Conservation (phyloP, 2,113 vertebrate genomes). For the Prionailurus bengalensis region DNA sequence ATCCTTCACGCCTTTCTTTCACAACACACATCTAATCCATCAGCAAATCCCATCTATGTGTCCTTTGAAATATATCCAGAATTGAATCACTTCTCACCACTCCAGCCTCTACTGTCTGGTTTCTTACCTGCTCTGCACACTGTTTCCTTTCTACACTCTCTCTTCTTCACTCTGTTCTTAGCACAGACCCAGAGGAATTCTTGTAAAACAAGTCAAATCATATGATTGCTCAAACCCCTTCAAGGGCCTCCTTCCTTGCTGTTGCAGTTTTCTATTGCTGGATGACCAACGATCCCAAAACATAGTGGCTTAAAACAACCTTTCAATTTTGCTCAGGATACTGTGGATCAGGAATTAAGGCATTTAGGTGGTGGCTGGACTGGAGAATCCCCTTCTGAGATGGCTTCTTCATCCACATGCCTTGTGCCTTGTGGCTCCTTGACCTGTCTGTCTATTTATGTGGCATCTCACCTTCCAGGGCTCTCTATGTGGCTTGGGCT, state of each 20-base stretch:
- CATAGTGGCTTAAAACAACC: background rate
- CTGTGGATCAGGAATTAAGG: background rate
- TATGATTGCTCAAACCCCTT: slow-evolving; percentile 36
- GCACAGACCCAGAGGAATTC: background rate
- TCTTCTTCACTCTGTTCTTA: background rate
- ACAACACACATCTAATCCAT: background rate
- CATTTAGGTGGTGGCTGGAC: background rate
- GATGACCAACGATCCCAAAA: background rate
- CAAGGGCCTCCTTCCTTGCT: background rate
- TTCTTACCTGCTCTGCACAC: background rate
- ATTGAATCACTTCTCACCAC: background rate
- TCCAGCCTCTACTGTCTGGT: background rate
- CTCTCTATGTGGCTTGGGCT: background rate
- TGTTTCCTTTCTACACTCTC: background rate
- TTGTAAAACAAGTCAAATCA: slow-evolving; percentile 28
- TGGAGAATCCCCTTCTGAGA: background rate
- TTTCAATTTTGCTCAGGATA: background rate
- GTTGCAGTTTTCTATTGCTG: background rate
- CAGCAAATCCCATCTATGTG: background rate
- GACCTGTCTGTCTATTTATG: background rate
- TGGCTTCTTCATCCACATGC: background rate
- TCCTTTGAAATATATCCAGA: background rate
- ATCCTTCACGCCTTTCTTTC: background rate
- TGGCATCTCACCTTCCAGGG: background rate
- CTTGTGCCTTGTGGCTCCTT: background rate